These are phyloP conservation scores for Alloplasta piceator DNA, from an alignment of 2,888 invertebrate species.

Conservation along the genomic window DNA sequence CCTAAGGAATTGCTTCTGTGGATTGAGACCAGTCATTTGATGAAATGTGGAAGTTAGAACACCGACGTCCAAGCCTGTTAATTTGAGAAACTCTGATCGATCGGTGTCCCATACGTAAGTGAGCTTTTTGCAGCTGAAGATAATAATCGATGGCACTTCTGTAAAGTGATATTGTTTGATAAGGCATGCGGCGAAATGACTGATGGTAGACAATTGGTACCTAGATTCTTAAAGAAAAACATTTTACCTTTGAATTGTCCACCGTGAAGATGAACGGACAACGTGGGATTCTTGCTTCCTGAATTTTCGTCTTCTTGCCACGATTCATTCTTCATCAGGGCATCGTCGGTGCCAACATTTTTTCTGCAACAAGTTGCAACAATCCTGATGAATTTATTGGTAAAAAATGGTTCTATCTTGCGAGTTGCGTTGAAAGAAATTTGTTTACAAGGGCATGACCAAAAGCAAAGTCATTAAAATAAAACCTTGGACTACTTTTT, in stretches of 20 bases:
- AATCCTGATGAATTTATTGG: no score
- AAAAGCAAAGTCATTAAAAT: no score
- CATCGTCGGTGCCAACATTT: slow-evolving; percentile 73
- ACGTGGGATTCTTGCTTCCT: slow-evolving; percentile 71
- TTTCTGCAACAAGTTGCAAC: slow-evolving; percentile 68
- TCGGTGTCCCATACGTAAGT: slow-evolving; percentile 91
- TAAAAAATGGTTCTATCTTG: no score
- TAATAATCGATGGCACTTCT: slow-evolving; percentile 83
- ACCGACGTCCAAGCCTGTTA: slow-evolving; percentile 90
- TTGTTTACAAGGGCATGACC: no score
- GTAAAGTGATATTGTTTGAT: slow-evolving; percentile 29
- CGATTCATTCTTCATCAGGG: slow-evolving; percentile 75
- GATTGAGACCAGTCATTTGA: slow-evolving; percentile 86
- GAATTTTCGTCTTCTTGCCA: slow-evolving; percentile 76
- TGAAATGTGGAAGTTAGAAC: slow-evolving; percentile 88
- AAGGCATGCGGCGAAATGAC: no score
- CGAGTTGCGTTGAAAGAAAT: no score
- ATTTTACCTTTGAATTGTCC: slow-evolving; percentile 84
- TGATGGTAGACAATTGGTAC: not conserved
- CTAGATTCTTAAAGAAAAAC: not conserved
- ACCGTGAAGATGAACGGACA: slow-evolving; percentile 82
- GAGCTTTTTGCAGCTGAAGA: slow-evolving; percentile 93
- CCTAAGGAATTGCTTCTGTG: slow-evolving; percentile 87
- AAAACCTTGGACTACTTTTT: no score
- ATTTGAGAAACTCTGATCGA: slow-evolving; percentile 87